Evolutionary conservation across 2,888 invertebrate species (phyloP), one percentile per base, ranked within the genome.

Genomic region (Malthinus flaveolus): DNA sequence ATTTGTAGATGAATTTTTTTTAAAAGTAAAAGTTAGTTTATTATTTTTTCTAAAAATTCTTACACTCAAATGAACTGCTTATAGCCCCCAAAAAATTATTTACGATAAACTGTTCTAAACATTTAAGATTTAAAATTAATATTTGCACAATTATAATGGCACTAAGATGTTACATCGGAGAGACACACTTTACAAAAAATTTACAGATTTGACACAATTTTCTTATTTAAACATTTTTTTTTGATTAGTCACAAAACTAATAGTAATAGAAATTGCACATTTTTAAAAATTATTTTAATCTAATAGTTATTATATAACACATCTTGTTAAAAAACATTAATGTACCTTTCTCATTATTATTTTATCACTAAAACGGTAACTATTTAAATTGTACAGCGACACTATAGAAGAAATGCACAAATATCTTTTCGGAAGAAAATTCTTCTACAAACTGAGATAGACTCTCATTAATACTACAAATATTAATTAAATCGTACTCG

Each of bases 391-490:
- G 39, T 50, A 39, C 23, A 51, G 42, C 37, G 42, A 51, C 31
- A 45, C 52, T 46, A 46, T 32, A 15, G 32, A 48, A 35, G 32
- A 48, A 15, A 34, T 15, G 12, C 34, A 47, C 47, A 54, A 37
- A 47, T 35, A 54, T 51, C 39, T 46, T 49, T 48, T 52, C 32
- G 67, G 68, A 70, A 68, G 68, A 67, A 67, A 70, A 68, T 65
- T 67, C 66, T 69, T 66, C 68, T 69, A 69, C 68, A 60, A 54
- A 55, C 49, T 55, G 55, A 55, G 55, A 55, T 32, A 55, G 33
- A 55, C 23, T 55, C 55, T 55, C 55, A 55, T 55, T 55, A 49
- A 46, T 37, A 54, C 46, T 54, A 54, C 46, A 48, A 46, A 46
- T 47, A 54, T 37, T 34, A 39, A 33, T 42, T 32, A 48, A 46